These are phyloP conservation scores for Periparus ater DNA, from an alignment of 2,797 vertebrate genomes.

Conservation along the genomic window DNA sequence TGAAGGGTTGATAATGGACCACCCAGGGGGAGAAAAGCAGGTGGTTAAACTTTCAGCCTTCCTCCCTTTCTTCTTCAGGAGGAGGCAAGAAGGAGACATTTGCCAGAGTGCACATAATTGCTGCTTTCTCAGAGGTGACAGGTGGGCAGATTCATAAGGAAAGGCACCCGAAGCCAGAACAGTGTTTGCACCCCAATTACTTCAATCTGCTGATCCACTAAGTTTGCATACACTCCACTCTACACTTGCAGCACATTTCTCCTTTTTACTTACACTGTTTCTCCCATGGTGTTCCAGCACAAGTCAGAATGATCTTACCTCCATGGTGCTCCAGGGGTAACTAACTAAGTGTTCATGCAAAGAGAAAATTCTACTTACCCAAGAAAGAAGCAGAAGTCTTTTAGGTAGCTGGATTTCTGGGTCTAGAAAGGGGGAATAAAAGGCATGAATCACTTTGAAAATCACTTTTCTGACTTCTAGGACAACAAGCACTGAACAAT, in stretches of 20 bases:
- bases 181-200: background rate
- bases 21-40: background rate
- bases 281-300: background rate
- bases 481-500: background rate
- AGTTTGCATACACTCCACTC: background rate
- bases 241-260: background rate
- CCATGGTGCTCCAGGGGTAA: background rate
- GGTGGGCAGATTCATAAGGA: background rate
- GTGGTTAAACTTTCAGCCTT: background rate
- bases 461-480: background rate
- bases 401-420: background rate
- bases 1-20: background rate
- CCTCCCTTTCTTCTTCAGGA: background rate
- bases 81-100: background rate
- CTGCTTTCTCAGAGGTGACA: background rate
- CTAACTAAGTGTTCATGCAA: background rate
- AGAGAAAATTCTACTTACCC: background rate
- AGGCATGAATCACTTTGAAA: background rate
- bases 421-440: background rate
- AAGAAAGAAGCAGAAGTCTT: background rate
- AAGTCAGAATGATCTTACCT: background rate
- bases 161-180: background rate
- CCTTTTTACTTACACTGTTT: background rate
- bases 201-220: background rate
- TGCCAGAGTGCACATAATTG: background rate